phyloP scores from a whole-genome alignment of 2,797 vertebrate species.

The Argentina silus region DNA sequence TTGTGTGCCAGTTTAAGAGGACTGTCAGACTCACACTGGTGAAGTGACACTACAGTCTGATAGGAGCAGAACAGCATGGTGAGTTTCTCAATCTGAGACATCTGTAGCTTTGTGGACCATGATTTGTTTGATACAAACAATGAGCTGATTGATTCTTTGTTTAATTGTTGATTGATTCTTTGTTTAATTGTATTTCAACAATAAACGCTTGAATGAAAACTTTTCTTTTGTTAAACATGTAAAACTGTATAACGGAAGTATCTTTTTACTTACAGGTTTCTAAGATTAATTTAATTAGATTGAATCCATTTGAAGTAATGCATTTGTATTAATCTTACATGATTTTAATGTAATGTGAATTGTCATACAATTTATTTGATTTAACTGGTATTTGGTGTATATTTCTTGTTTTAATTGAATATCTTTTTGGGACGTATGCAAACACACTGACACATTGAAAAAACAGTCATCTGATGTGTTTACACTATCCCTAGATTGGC shows the following conservation, averaged over 20 bases:
- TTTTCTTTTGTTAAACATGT: not conserved
- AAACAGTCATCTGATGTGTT: no score
- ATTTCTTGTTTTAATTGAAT: no score
- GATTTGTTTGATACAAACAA: not conserved
- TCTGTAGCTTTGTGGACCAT: not conserved
- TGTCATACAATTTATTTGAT: not conserved
- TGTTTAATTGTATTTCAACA: not conserved
- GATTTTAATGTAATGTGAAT: not conserved
- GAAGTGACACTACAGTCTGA: conserved; percentile 4
- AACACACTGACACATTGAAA: no score
- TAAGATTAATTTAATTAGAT: not conserved
- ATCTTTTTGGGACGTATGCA: no score
- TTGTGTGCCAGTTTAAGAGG: not conserved
- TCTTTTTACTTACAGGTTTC: not conserved
- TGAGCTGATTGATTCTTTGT: no score
- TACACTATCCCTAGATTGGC: no score
- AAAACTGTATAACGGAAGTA: not conserved
- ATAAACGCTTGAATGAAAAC: not conserved
- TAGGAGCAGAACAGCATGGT: conserved; percentile 20
- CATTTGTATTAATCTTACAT: not conserved
- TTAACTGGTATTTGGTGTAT: not conserved
- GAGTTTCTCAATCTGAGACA: conserved; percentile 26
- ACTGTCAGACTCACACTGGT: not conserved
- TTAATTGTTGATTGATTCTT: not conserved
- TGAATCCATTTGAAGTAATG: not conserved